Percentiles rank a stretch among this genome's conserved stretches.
phyloP scores from a whole-genome alignment of 2,888 invertebrate species.

The Tetragonula carbonaria region DNA sequence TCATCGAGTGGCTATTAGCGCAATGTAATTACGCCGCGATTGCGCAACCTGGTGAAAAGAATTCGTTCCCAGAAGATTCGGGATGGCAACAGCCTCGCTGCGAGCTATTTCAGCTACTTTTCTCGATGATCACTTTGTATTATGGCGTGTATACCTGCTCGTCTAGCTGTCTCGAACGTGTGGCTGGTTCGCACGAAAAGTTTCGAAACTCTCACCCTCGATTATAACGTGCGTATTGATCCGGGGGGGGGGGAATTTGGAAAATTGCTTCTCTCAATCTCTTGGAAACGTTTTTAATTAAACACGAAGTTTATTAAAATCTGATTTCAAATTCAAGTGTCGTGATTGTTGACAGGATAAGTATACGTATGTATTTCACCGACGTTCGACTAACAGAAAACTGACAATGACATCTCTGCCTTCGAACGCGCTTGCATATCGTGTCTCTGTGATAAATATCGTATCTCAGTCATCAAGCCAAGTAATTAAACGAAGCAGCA shows the following conservation, averaged over 20 bases:
- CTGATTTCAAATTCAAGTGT: background rate
- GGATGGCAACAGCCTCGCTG: conserved; percentile 33
- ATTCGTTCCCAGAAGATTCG: conserved; percentile 45
- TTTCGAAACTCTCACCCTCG: background rate
- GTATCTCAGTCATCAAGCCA: background rate
- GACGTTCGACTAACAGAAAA: background rate
- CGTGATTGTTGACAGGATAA: background rate
- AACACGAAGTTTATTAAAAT: background rate
- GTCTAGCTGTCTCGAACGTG: background rate
- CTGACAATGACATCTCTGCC: background rate
- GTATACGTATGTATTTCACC: too few relatives aligned
- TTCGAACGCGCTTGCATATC: background rate
- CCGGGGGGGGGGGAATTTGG: background rate
- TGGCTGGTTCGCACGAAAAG: background rate
- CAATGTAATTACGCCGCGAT: conserved; percentile 59
- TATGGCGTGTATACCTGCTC: conserved; percentile 8
- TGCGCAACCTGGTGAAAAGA: conserved; percentile 50
- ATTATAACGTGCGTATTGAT: background rate
- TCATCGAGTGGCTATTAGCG: conserved; percentile 61
- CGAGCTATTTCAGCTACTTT: conserved; percentile 27
- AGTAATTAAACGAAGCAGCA: background rate
- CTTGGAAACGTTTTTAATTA: background rate
- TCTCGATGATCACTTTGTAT: background rate
- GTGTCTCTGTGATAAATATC: background rate
- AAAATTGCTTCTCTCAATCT: background rate